phyloP scores from a whole-genome alignment of 2,888 invertebrate species.

The Polydrusus tereticollis region DNA sequence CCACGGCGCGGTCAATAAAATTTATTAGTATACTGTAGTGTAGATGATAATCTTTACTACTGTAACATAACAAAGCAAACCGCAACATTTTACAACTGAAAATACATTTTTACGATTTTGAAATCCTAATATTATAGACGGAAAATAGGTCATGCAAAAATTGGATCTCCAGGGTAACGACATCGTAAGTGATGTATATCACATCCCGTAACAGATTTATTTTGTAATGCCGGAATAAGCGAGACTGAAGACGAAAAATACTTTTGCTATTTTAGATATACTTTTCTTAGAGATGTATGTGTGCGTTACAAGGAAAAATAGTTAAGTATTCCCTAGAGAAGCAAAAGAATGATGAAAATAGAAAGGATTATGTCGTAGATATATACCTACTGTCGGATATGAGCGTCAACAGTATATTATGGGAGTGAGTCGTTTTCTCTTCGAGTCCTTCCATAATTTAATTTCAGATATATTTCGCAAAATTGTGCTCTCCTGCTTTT shows the following conservation, averaged over 20 bases:
- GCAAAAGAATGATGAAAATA: no score
- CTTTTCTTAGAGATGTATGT: not conserved
- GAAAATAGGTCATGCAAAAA: conserved; percentile 34
- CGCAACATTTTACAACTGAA: not conserved
- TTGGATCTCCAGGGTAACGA: conserved; percentile 36
- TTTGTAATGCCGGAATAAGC: not conserved
- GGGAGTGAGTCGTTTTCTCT: no score
- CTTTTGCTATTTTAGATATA: conserved; percentile 5
- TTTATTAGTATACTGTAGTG: not conserved
- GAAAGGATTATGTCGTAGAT: no score
- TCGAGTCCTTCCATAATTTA: no score
- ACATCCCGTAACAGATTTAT: not conserved
- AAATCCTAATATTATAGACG: conserved; percentile 15
- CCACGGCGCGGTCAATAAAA: no score
- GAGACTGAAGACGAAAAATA: not conserved
- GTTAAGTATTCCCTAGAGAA: not conserved
- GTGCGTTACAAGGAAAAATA: not conserved
- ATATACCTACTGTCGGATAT: no score
- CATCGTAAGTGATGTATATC: conserved; percentile 20
- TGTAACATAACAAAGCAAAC: not conserved
- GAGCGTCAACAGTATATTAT: no score
- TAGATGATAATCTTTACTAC: not conserved
- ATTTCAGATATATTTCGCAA: no score
- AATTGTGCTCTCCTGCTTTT: no score
- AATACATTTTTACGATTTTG: conserved; percentile 17